Evolutionary conservation across 2,113 vertebrate species (phyloP), one percentile per base, ranked within the genome.

Genomic region (Orientallactaga bullata): DNA sequence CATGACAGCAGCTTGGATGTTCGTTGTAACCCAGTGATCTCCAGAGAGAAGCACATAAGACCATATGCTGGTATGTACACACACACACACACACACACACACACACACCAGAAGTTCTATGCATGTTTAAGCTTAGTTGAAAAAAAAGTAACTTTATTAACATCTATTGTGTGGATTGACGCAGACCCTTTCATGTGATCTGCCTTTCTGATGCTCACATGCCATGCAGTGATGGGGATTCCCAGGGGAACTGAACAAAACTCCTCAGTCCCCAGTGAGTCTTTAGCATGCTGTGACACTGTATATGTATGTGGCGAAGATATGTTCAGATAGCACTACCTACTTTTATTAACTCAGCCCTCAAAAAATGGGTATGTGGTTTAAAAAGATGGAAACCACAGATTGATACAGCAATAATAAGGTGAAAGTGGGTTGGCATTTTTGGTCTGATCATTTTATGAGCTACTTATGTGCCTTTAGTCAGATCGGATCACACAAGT

Each of bases 351-450:
- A 35, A 39, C 20, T 26, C 42, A 91, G 80, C 10, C 11, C 2
- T 78, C 37, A 88, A 11, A 82, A 84, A n/a, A 20, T 61, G 26
- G 42, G 32, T 69, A 86, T 60, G 35, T 42, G 20, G 21, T 9
- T 92, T 90, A 30, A 30, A 91, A 77, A 71, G 72, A 71, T 47
- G 86, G 68, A 95, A 95, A 84, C 39, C 42, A 76, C 66, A 93
- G 58, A n/a, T 4, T 55, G 35, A 85, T 0, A 2, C 5, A 61
- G 10, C 20, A 87, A 9, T 78, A n/a, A 71, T 35, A 47, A 76
- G 10, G n/a, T 37, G 9, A 18, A 94, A 73, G 85, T 12, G 28
- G 13, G 35, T n/a, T 92, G 26, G 55, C 24, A 51, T 6, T 61
- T 86, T 21, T 63, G 68, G 47, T 32, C 39, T 79, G 23, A 81